phyloP scores from a whole-genome alignment of 2,888 invertebrate genomes.

The Chymomyza caudatula region DNA sequence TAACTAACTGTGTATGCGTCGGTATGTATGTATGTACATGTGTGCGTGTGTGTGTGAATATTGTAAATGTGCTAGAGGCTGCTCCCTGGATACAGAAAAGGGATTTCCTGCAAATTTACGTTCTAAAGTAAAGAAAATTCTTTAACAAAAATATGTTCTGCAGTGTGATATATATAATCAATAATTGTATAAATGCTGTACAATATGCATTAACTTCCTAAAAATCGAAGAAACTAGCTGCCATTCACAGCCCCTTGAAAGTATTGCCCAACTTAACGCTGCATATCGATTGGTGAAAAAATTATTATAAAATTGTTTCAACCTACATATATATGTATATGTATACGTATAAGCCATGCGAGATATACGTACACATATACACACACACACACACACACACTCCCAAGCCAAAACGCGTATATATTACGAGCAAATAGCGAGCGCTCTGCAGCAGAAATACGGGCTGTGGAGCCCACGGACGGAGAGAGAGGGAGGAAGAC shows the following conservation, averaged over 20 bases:
- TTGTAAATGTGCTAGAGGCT: slow-evolving; percentile 46
- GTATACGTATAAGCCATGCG: slow-evolving; percentile 31
- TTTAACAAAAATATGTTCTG: neutral
- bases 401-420: slow-evolving; percentile 1
- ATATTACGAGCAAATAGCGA: slow-evolving; percentile 47
- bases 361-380: slow-evolving; percentile 48
- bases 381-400: slow-evolving; percentile 14
- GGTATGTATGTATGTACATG: slow-evolving; percentile 23
- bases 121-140: slow-evolving; percentile 1
- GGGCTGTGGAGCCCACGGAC: neutral
- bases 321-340: slow-evolving; percentile 60
- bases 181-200: neutral
- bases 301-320: slow-evolving; percentile 74
- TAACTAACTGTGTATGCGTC: neutral
- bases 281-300: slow-evolving; percentile 71
- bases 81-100: slow-evolving; percentile 75
- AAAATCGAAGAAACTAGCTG: neutral
- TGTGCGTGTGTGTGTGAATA: slow-evolving; percentile 48
- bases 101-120: slow-evolving; percentile 68
- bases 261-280: slow-evolving; percentile 34
- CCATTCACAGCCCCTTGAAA: neutral
- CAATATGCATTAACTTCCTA: neutral
- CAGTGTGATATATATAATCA: neutral
- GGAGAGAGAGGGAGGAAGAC: neutral
- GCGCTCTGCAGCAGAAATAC: neutral